Base-by-base conservation (phyloP, 2,113 vertebrate species). In the Prunella himalayana region DNA sequence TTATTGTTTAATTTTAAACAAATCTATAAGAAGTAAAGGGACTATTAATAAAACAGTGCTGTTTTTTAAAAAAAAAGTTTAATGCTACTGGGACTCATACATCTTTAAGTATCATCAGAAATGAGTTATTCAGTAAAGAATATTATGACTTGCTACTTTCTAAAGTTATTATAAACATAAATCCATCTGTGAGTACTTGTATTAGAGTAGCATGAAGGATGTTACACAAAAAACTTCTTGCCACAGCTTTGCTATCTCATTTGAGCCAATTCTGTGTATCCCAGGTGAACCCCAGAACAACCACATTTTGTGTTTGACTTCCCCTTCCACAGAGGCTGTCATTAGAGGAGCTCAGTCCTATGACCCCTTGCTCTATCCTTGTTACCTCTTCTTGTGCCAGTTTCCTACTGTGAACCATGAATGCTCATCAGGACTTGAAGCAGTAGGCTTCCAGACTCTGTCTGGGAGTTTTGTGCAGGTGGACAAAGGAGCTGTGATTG, bases 401-500 rank as follows among this genome's bases (percentile, higher is more conserved):
- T 80, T 87, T 66, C 93, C 94, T 77, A 44, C 94, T 88, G 94
- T 81, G 95, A 82, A 12, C 31, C 18, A 4, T 92, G 71, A 95
- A 69, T 95, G 90, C 93, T 95, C 90, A 93, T 96, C 93, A 95
- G 79, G 82, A 94, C 44, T 49, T 82, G 76, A 77, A 92, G 84
- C 83, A 53, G 49, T 91, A 66, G 90, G 82, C 85, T 81, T 95
- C 85, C 68, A 70, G 50, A 41, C 64, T 90, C 53, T 71, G 9
- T 80, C 75, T 94, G 60, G 60, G 82, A 63, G 82, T 93, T 95
- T 86, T 91, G 33, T 94, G 42, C 64, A 78, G 63, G 79, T 96
- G 95, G 88, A 96, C 96, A 97, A 95, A 97, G 78, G 91, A 96
- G 71, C 87, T 70, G 68, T 95, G 95, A 97, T 95, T 95, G 75